phyloP scores from a whole-genome alignment of 2,113 vertebrate genomes.

The Poeciliopsis occidentalis region DNA sequence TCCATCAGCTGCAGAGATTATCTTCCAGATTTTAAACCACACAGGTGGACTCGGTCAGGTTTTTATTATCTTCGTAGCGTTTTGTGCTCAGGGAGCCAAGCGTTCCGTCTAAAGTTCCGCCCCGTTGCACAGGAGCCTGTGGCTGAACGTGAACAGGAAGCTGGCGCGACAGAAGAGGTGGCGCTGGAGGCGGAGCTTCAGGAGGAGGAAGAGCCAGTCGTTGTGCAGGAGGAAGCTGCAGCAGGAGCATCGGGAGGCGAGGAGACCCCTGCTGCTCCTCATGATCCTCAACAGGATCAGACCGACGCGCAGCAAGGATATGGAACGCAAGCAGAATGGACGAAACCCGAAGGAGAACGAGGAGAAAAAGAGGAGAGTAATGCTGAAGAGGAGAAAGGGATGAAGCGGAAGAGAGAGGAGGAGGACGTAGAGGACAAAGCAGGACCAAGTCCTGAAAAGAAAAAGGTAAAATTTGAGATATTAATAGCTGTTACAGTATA shows the following conservation, averaged over 20 bases:
- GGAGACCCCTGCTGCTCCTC: background rate
- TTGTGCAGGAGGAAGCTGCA: background rate
- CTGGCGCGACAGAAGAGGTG: background rate
- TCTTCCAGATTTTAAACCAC: too few species aligned
- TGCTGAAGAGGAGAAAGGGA: conserved; percentile 66
- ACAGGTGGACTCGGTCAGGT: too few species aligned
- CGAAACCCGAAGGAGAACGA: conserved; percentile 4
- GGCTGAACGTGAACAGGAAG: conserved; percentile 31
- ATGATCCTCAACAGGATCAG: conserved; percentile 28
- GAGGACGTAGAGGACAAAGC: conserved; percentile 45
- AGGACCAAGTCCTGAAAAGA: conserved; percentile 72
- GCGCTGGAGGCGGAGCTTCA: background rate
- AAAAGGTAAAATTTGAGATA: conserved; percentile 64
- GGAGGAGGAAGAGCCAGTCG: conserved; percentile 48
- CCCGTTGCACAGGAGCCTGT: conserved; percentile 23
- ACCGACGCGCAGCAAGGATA: background rate
- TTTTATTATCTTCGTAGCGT: too few species aligned
- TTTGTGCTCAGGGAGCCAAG: too few species aligned
- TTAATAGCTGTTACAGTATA: too few species aligned
- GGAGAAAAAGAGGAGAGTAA: conserved; percentile 6
- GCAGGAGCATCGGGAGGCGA: conserved; percentile 15
- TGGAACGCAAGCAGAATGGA: conserved; percentile 7
- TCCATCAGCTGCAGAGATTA: too few species aligned
- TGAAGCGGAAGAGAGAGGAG: conserved; percentile 79
- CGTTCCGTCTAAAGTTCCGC: background rate